A percentile compares a stretch with the other conserved stretches of the same genome.
phyloP scores from a whole-genome alignment of 53 echinoderm and acorn worm species.

The Luidia sarsii region DNA sequence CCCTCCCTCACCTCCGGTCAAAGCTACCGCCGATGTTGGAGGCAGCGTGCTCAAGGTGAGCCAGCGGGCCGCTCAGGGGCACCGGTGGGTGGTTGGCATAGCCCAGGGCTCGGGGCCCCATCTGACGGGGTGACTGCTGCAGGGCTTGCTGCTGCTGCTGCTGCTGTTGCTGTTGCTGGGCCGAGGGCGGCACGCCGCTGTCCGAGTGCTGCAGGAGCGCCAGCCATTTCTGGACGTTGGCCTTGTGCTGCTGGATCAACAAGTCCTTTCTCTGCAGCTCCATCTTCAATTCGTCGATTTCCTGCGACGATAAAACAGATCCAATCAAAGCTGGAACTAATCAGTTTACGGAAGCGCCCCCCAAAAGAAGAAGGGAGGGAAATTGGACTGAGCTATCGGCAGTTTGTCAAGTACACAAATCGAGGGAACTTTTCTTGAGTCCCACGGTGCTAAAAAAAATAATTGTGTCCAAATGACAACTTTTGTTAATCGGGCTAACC shows the following conservation, averaged over 20 bases:
- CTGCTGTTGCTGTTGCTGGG: constrained; percentile 64
- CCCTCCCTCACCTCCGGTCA: constrained; percentile 78
- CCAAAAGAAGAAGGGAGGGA: no score
- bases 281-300: constrained; percentile 81
- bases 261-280: constrained; percentile 81
- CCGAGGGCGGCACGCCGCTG: constrained; percentile 30
- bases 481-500: no score
- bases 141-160: constrained; percentile 45
- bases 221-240: constrained; percentile 85
- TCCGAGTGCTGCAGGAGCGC: constrained; percentile 57
- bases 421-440: no score
- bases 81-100: constrained; percentile 57
- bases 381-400: no score
- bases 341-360: no score
- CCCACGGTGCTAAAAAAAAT: no score
- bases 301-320: constrained; percentile 55
- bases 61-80: constrained; percentile 83
- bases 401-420: no score
- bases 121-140: constrained; percentile 56
- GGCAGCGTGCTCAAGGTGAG: constrained; percentile 89
- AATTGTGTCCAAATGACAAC: no score
- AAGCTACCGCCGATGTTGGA: constrained; percentile 83
- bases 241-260: constrained; percentile 81
- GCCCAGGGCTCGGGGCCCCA: constrained; percentile 56
- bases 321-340: no score